Evolutionary conservation across 2,888 invertebrate genomes (phyloP).

Genomic region (Campoplex nolae): DNA sequence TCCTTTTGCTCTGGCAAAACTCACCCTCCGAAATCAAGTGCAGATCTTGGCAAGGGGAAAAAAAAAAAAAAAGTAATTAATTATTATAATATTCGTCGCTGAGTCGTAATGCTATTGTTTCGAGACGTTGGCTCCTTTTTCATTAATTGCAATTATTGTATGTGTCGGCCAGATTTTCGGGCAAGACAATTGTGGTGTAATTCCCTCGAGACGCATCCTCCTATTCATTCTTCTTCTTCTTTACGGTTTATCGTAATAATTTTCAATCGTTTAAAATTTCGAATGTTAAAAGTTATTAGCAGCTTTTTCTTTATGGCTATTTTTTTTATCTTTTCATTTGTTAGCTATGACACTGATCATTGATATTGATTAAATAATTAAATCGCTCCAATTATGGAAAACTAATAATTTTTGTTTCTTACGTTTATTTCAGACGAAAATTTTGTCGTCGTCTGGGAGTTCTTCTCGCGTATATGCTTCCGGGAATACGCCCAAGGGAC

Average conservation of each 20-base stretch:
- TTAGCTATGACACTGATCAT: background rate
- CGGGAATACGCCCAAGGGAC: background rate
- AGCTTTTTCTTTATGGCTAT: background rate
- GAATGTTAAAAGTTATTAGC: background rate
- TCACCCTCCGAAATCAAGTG: slow-evolving; percentile 19
- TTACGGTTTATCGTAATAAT: background rate
- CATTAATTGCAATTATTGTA: background rate
- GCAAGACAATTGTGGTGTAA: background rate
- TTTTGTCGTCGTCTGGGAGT: background rate
- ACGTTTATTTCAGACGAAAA: background rate
- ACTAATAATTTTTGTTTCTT: background rate
- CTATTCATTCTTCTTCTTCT: background rate
- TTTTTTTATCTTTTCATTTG: too few species aligned
- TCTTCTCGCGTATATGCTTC: background rate
- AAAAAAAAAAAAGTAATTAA: slow-evolving; percentile 1
- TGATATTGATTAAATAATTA: background rate
- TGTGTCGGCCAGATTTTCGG: background rate
- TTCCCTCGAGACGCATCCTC: background rate
- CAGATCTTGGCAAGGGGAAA: background rate
- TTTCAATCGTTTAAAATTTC: background rate
- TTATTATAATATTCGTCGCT: background rate
- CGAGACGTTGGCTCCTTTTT: background rate
- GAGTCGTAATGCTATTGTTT: background rate
- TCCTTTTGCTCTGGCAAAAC: slow-evolving; percentile 15
- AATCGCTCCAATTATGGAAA: background rate